These are phyloP conservation scores for Alligator mississippiensis DNA, from an alignment of 2,113 vertebrate species.

Conservation along the genomic window DNA sequence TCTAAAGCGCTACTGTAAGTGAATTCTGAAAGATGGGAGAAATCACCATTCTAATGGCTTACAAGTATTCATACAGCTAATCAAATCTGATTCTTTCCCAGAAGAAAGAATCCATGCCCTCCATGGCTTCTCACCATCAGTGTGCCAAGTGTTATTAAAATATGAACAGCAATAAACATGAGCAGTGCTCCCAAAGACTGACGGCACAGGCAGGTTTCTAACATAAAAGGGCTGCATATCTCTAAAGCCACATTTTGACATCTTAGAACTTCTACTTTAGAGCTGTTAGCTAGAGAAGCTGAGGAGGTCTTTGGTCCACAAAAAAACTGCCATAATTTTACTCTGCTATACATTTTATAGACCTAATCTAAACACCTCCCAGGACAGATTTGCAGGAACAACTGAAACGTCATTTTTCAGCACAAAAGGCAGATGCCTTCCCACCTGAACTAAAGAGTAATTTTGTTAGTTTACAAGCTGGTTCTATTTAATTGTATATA, in stretches of 20 bases:
- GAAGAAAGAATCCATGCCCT: not conserved
- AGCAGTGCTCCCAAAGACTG: not conserved
- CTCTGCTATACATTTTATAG: not conserved
- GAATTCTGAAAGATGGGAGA: not conserved
- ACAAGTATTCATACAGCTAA: not conserved
- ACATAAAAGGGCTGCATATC: not conserved
- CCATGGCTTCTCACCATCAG: not conserved
- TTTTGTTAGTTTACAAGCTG: not conserved
- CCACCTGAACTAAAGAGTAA: not conserved
- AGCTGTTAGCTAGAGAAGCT: not conserved
- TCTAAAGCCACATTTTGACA: not conserved
- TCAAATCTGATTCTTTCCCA: not conserved
- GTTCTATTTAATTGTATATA: not conserved
- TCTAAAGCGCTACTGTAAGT: not conserved
- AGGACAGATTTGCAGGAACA: not conserved
- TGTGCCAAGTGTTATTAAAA: not conserved
- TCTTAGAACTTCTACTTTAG: not conserved
- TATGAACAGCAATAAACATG: not conserved
- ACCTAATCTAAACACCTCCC: not conserved
- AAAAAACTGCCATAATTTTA: not conserved
- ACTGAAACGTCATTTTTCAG: not conserved
- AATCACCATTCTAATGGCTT: not conserved
- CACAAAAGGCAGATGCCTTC: not conserved
- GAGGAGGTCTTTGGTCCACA: not conserved
- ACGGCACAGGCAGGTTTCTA: not conserved